Percentiles rank a stretch among this genome's conserved stretches.
Evolutionary conservation across 2,113 vertebrate species (phyloP).

Genomic region (Dromaius novaehollandiae): DNA sequence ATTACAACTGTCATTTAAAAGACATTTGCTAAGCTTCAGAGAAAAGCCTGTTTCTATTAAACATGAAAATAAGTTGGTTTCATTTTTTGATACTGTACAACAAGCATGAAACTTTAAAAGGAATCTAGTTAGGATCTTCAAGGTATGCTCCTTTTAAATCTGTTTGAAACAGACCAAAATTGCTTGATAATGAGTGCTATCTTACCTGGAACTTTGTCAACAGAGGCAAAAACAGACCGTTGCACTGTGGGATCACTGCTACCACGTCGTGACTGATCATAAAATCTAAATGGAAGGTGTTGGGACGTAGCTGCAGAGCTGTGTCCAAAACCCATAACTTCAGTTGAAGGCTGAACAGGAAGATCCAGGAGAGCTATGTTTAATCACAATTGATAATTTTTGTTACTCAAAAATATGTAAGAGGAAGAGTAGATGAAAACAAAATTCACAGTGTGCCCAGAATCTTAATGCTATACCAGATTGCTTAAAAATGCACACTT

Average conservation of each 20-base stretch:
- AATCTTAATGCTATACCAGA: neutral
- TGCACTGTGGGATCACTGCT: slow-evolving; percentile 88
- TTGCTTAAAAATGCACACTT: neutral
- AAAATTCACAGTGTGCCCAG: neutral
- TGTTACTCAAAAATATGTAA: slow-evolving; percentile 1
- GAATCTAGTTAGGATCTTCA: neutral
- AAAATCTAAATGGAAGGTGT: slow-evolving; percentile 94
- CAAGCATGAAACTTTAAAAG: neutral
- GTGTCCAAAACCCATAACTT: slow-evolving; percentile 91
- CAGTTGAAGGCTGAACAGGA: slow-evolving; percentile 80
- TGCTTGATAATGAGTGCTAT: neutral
- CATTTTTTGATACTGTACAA: neutral
- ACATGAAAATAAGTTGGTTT: neutral
- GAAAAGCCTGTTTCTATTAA: neutral
- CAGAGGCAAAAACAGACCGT: slow-evolving; percentile 89
- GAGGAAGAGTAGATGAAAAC: neutral
- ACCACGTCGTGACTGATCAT: slow-evolving; percentile 91
- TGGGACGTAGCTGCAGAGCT: slow-evolving; percentile 76
- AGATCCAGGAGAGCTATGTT: slow-evolving; percentile 83
- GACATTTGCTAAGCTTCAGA: too few species aligned
- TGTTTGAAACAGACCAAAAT: neutral
- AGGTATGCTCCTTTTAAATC: neutral
- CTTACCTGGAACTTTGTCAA: slow-evolving; percentile 98
- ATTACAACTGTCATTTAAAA: neutral
- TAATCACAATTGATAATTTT: slow-evolving; percentile 56